phyloP scores from a whole-genome alignment of 35 echinoderm and acorn worm species.

The Apostichopus californicus region DNA sequence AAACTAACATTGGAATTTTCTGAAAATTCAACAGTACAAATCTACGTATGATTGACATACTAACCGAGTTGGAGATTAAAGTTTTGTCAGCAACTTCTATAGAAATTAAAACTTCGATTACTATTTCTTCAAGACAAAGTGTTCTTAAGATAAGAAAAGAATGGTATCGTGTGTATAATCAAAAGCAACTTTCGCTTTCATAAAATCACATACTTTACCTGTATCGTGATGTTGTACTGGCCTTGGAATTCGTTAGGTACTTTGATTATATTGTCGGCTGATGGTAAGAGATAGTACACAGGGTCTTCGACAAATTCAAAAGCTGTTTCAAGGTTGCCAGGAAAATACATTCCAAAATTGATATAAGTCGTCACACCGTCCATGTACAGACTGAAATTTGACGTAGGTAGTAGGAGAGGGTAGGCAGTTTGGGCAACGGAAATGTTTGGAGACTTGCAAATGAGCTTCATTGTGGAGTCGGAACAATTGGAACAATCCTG shows the following conservation, averaged over 20 bases:
- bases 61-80: too few relatives aligned
- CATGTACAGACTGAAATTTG: slow-evolving; percentile 2
- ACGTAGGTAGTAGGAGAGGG: neutral
- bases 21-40: too few relatives aligned
- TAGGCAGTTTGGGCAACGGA: neutral
- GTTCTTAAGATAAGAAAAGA: too few relatives aligned
- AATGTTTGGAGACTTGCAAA: slow-evolving; percentile 18
- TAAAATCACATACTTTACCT: neutral
- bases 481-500: neutral
- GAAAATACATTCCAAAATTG: neutral
- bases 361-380: neutral
- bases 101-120: too few relatives aligned
- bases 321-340: neutral
- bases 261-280: neutral
- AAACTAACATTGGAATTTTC: too few relatives aligned
- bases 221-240: neutral
- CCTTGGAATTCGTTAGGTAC: neutral
- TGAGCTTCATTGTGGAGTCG: neutral
- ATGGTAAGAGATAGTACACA: neutral
- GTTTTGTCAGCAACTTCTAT: too few relatives aligned
- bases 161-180: too few relatives aligned
- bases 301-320: neutral
- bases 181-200: too few relatives aligned
- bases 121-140: too few relatives aligned
- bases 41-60: too few relatives aligned